Base-by-base conservation (phyloP, 2,113 vertebrate genomes). In the Galemys pyrenaicus region DNA sequence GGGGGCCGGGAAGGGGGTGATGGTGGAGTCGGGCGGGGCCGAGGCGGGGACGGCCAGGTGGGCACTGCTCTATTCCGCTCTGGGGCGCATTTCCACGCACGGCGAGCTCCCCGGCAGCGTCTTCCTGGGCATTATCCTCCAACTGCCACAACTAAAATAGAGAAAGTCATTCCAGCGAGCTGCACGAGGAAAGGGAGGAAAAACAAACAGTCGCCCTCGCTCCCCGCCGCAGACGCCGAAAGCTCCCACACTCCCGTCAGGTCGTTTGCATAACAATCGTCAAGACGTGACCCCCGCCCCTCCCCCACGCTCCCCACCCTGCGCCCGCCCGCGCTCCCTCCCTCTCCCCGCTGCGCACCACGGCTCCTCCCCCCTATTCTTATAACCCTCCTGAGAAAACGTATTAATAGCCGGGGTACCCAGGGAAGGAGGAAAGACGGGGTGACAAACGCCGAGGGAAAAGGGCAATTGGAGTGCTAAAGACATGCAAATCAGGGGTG, bases 121-220 rank as follows among this genome's bases (percentile, higher is more conserved):
- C 97, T 94, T 97, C 97, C 94, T 94, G 89, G 51, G 97, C 98
- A 98, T 98, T 92, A 97, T 98, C 97, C 97, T 97, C 92, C 97
- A 95, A 96, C 96, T 98, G 90, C 97, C 96, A 94, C 97, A 97
- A 97, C 98, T 98, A 98, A 97, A 98, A 98, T 95, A 98, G 97
- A 98, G 96, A 98, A 97, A 98, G 98, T 98, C 98, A 96, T 98
- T 97, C 97, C 98, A 95, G 96, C 93, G 94, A 86, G 95, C 95
- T 95, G 97, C 94, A 86, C 78, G 77, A 87, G 87, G 96, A 87
- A 41, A 75, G 83, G 90, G 84, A 68, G 92, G 51, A 95, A 56
- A 96, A 94, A 97, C 62, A 96, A 92, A 95, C 96, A 83, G 85
- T 81, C 92, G 51, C 94, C 89, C 71, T 89, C 80, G 60, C 37